phyloP scores from a whole-genome alignment of 2,113 vertebrate genomes.

The Gnathonemus echidnorhynchus region DNA sequence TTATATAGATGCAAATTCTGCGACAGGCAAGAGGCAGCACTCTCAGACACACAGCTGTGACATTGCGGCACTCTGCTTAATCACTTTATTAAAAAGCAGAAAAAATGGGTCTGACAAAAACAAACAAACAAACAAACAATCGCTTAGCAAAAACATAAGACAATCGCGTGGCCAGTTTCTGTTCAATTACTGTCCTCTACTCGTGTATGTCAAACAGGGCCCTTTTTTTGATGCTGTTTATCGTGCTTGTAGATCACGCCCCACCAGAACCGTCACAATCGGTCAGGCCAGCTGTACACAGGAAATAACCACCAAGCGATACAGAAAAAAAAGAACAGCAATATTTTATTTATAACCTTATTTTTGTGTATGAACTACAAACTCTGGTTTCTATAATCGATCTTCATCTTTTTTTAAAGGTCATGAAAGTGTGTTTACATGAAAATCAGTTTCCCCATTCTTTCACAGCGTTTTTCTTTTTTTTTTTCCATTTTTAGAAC shows the following conservation, averaged over 20 bases:
- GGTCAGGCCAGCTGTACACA: background rate
- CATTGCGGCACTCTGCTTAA: background rate
- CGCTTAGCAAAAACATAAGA: background rate
- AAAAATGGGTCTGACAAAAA: background rate
- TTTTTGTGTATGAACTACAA: slow-evolving; percentile 95
- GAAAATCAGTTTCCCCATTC: slow-evolving; percentile 73
- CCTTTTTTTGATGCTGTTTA: background rate
- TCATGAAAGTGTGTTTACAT: slow-evolving; percentile 84
- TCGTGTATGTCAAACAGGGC: background rate
- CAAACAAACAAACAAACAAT: background rate
- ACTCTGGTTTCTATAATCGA: slow-evolving; percentile 84
- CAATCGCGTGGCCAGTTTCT: background rate
- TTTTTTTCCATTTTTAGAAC: slow-evolving; percentile 68
- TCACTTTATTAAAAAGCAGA: background rate
- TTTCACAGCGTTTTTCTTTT: slow-evolving; percentile 72
- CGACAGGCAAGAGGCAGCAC: background rate
- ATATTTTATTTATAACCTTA: slow-evolving; percentile 98
- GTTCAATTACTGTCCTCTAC: background rate
- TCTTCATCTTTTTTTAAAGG: slow-evolving; percentile 71
- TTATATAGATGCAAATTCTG: background rate
- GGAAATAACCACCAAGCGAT: slow-evolving; percentile 56
- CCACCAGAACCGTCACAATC: background rate
- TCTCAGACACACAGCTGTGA: background rate
- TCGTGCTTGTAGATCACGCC: background rate
- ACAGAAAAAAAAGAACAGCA: slow-evolving; percentile 87